A percentile compares a stretch with the other conserved stretches of the same genome.
Evolutionary conservation across 2,888 invertebrate genomes (phyloP).

Genomic region (Amblyteles armatorius): DNA sequence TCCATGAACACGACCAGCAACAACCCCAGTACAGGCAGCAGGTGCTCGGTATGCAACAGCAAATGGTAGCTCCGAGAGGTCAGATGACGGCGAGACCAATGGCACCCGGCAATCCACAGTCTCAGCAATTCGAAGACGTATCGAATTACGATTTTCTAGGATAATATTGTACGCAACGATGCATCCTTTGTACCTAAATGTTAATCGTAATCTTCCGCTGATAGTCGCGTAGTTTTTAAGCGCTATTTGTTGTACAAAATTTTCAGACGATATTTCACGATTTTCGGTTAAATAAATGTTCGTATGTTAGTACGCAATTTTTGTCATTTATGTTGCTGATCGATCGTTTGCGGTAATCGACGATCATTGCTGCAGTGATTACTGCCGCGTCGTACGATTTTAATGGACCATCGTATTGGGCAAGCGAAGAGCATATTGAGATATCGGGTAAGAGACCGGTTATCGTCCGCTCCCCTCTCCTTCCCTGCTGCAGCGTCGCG

Average conservation of each 20-base stretch:
- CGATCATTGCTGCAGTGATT: too few relatives aligned
- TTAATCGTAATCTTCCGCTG: constrained; percentile 13
- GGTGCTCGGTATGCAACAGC: constrained; percentile 86
- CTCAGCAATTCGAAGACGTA: constrained; percentile 86
- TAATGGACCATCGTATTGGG: neutral
- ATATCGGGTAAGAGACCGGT: neutral
- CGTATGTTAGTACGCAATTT: neutral
- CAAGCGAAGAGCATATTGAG: neutral
- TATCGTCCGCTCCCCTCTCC: neutral
- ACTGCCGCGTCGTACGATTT: too few relatives aligned
- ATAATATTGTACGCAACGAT: constrained; percentile 68
- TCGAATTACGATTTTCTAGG: constrained; percentile 85
- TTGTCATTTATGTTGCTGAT: neutral
- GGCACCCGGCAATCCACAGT: constrained; percentile 83
- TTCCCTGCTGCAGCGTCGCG: neutral
- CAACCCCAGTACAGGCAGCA: constrained; percentile 90
- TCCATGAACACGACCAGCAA: constrained; percentile 81
- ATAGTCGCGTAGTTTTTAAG: neutral
- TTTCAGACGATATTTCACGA: neutral
- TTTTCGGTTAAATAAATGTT: neutral
- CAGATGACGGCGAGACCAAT: constrained; percentile 84
- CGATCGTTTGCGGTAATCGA: neutral
- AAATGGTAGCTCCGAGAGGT: constrained; percentile 85
- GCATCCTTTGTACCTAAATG: neutral
- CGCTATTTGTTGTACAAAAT: neutral